Evolutionary conservation across 2,888 invertebrate genomes (phyloP).

Genomic region (Rhagium mordax): DNA sequence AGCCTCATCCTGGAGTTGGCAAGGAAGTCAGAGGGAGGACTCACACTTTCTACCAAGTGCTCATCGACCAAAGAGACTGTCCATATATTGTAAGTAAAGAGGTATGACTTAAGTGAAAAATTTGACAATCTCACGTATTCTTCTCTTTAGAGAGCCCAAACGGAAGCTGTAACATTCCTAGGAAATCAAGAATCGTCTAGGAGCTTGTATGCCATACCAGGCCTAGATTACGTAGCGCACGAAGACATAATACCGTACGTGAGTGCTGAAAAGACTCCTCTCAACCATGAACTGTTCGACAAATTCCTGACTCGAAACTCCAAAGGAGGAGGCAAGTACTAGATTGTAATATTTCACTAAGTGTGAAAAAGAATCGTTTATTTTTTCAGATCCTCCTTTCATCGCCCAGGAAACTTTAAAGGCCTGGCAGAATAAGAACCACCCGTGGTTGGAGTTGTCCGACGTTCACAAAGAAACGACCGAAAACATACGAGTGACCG

Average conservation of each 20-base stretch:
- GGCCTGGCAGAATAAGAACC: constrained; percentile 98
- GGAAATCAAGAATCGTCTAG: constrained; percentile 96
- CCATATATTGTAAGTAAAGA: constrained; percentile 89
- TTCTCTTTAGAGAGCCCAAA: constrained; percentile 89
- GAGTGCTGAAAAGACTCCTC: constrained; percentile 88
- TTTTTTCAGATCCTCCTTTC: constrained; percentile 83
- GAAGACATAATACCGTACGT: constrained; percentile 97
- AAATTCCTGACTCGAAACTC: constrained; percentile 90
- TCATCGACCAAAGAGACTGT: constrained; percentile 97
- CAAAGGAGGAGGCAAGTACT: constrained; percentile 87
- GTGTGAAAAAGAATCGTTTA: constrained; percentile 61
- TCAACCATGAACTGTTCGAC: constrained; percentile 97
- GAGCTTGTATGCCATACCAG: constrained; percentile 96
- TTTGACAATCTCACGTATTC: not conserved
- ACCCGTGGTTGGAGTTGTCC: constrained; percentile 96
- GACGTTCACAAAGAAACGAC: constrained; percentile 98
- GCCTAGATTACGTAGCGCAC: constrained; percentile 97
- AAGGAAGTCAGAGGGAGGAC: constrained; percentile 93
- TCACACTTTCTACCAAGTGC: constrained; percentile 97
- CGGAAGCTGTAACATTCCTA: constrained; percentile 97
- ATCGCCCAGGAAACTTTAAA: constrained; percentile 90
- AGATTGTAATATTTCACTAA: no score
- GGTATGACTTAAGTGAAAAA: not conserved
- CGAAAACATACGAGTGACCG: constrained; percentile 95
- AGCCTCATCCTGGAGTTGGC: constrained; percentile 72